A percentile compares a stretch with the other conserved stretches of the same genome.
These are phyloP conservation scores for Chroicocephalus ridibundus DNA, from an alignment of 2,113 vertebrate species.

Conservation along the genomic window DNA sequence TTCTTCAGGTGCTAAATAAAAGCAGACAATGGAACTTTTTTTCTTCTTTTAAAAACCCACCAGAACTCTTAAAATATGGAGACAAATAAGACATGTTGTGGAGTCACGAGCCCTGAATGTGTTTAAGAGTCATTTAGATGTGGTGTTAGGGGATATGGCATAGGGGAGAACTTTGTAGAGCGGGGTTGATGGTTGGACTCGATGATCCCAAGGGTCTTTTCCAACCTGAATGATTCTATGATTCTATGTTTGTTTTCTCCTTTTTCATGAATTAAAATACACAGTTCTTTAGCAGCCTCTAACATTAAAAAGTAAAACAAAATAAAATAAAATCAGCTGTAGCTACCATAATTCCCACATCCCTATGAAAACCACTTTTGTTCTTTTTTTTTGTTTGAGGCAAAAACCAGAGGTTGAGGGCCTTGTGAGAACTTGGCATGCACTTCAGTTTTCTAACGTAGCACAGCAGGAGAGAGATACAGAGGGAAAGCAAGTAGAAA, in stretches of 20 bases:
- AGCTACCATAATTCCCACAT: background rate
- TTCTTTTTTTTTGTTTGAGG: background rate
- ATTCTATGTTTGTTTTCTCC: background rate
- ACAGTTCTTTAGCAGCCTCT: background rate
- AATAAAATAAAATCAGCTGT: background rate
- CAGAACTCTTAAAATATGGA: background rate
- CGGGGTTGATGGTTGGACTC: too few species aligned
- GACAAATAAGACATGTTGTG: background rate
- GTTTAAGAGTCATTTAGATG: too few species aligned
- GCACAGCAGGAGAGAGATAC: constrained; percentile 3
- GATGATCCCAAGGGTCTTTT: too few species aligned
- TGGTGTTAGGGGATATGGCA: too few species aligned
- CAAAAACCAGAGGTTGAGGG: background rate
- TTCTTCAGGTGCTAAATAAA: background rate
- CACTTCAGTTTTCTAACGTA: background rate
- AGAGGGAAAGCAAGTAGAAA: constrained; percentile 39
- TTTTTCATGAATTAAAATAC: background rate
- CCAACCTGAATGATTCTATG: too few species aligned
- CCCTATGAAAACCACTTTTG: background rate
- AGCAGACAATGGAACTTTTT: background rate
- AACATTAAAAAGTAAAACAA: background rate
- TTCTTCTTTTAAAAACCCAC: background rate
- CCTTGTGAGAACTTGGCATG: background rate
- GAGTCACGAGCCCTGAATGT: too few species aligned
- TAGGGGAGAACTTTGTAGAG: too few species aligned